Conservation (phyloP, 2,113 vertebrate genomes). For the Castor canadensis region DNA sequence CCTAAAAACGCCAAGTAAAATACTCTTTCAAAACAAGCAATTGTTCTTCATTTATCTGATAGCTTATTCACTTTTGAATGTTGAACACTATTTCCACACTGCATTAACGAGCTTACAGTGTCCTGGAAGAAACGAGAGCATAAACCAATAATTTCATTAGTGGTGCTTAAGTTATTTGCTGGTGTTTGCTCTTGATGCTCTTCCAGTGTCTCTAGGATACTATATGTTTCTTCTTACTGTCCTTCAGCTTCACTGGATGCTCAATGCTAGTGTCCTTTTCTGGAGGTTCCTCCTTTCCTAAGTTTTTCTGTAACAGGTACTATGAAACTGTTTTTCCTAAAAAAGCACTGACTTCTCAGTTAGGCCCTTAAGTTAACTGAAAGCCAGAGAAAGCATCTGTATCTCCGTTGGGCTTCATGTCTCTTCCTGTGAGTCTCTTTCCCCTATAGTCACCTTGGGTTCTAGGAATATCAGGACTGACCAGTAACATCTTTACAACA, state of each 20-base stretch:
- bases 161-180: not conserved
- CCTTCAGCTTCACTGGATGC: not conserved
- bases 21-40: not conserved
- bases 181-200: not conserved
- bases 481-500: too few relatives aligned
- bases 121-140: not conserved
- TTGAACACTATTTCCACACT: not conserved
- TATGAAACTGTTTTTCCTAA: too few relatives aligned
- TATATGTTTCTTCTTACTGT: not conserved
- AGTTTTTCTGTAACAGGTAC: too few relatives aligned
- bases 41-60: not conserved
- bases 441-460: too few relatives aligned
- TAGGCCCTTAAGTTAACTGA: too few relatives aligned
- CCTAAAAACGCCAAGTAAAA: constrained; percentile 11
- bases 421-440: too few relatives aligned
- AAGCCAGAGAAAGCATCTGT: too few relatives aligned
- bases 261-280: not conserved
- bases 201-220: rapidly evolving
- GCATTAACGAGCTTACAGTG: not conserved
- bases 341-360: too few relatives aligned
- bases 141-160: not conserved
- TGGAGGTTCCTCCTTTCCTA: not conserved
- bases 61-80: not conserved
- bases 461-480: too few relatives aligned
- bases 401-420: too few relatives aligned